Percentiles rank a stretch among this genome's conserved stretches.
Conservation (phyloP, 2,797 vertebrate species). For the Arctocebus calabarensis region DNA sequence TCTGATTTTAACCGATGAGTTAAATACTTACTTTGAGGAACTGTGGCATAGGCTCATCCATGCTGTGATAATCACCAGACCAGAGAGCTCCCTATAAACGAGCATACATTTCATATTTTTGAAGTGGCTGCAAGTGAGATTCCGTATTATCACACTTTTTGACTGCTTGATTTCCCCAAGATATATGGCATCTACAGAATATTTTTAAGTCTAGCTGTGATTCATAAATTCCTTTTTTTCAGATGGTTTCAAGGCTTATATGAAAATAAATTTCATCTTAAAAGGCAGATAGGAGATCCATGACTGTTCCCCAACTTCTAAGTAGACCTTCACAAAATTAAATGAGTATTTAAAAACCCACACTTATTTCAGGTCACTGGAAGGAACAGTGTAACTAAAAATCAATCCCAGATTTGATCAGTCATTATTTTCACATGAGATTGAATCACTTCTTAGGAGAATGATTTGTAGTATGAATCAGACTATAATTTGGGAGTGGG, state of each 20-base stretch:
- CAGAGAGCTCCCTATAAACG: slow-evolving; percentile 87
- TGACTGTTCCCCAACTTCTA: neutral
- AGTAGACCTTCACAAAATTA: neutral
- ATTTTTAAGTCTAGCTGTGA: neutral
- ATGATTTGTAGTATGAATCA: neutral
- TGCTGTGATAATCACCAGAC: slow-evolving; percentile 86
- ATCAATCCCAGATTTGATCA: neutral
- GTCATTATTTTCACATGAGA: neutral
- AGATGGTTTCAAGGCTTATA: neutral
- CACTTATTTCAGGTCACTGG: neutral
- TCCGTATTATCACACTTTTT: neutral
- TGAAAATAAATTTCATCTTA: slow-evolving; percentile 25
- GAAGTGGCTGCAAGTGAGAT: neutral
- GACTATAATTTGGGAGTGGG: neutral
- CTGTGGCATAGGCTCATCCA: slow-evolving; percentile 88
- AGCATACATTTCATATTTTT: slow-evolving; percentile 19
- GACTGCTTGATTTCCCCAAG: neutral
- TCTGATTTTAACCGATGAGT: neutral
- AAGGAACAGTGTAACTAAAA: neutral
- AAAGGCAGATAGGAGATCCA: neutral
- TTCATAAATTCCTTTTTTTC: slow-evolving; percentile 6
- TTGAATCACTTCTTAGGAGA: neutral
- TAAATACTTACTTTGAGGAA: slow-evolving; percentile 87
- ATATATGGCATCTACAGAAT: neutral
- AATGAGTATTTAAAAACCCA: neutral